A percentile compares a stretch with the other conserved stretches of the same genome.
Conservation (phyloP, 30 jellyfish, hydroid and myxozoan genomes). For the Aurelia aurita region DNA sequence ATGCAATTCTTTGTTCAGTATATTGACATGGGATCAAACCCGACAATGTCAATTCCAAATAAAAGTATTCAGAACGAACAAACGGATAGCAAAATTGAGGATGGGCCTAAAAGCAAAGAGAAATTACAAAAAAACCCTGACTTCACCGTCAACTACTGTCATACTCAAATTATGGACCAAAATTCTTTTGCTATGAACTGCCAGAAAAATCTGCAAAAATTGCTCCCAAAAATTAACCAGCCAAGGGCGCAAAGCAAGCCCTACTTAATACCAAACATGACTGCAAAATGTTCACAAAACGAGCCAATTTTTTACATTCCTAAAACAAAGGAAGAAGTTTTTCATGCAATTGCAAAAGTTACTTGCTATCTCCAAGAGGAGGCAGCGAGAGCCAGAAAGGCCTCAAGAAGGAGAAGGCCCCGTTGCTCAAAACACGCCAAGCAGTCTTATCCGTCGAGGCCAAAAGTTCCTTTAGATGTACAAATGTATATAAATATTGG, state of each 20-base stretch:
- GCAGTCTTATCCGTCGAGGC: not conserved
- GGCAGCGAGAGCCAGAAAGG: slow-evolving; percentile 1
- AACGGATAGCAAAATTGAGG: too few species aligned
- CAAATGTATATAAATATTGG: slow-evolving; percentile 36
- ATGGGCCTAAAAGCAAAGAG: not conserved
- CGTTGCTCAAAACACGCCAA: not conserved
- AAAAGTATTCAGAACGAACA: not conserved
- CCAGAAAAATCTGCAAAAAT: too few species aligned
- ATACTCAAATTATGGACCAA: not conserved
- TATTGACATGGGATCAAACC: too few species aligned
- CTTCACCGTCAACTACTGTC: not conserved
- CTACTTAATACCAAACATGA: too few species aligned
- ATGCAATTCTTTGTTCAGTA: too few species aligned
- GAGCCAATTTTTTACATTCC: slow-evolving; percentile 9
- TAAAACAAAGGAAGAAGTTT: slow-evolving; percentile 37
- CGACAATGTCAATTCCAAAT: slow-evolving; percentile 3
- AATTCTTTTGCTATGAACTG: too few species aligned
- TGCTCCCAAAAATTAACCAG: too few species aligned
- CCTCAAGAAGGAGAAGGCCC: slow-evolving; percentile 13
- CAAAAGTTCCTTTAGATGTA: slow-evolving; percentile 11
- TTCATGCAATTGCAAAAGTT: slow-evolving; percentile 36
- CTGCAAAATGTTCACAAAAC: too few species aligned
- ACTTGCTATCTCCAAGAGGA: slow-evolving; percentile 24
- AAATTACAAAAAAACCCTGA: not conserved
- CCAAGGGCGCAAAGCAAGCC: too few species aligned